Evolutionary conservation across 2,888 invertebrate genomes (phyloP), one percentile per base, ranked within the genome.

Genomic region (Polymixis lichenea): DNA sequence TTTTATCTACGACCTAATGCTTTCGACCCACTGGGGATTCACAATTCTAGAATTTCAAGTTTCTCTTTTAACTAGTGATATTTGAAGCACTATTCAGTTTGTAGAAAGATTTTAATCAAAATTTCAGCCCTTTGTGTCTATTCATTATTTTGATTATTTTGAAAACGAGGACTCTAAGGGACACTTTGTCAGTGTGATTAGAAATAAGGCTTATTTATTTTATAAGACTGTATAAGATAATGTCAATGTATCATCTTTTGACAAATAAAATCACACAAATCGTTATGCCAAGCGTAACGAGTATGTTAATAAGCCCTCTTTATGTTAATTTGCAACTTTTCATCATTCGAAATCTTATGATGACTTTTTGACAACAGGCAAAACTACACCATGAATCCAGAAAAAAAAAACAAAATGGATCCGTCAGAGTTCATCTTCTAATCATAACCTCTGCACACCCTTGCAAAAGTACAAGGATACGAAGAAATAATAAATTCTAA

Each of bases 31-130:
- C 49, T 69, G 56, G 65, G 67, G 25, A 66, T 72, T 62, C 46
- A 80, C 72, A 79, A 72, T 73, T 69, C 60, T 61, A 53, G 61
- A 82, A 76, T 77, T 77, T 71, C 72, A 76, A 86, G 68, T 38
- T 38, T 55, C 65, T 81, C 60, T 75, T 79, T 61, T 81, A 70
- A 66, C 32, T 77, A 72, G 67, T 74, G 58, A 75, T 65, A 73
- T 75, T 77, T 81, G 75, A 81, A 76, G 71, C 38, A 74, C 56
- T 77, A 70, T 78, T 80, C 58, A 77, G 62, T 56, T 67, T 17
- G 49, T 60, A 53, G 49, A 66, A 76, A 65, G 22, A 76, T 65
- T 76, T 72, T 51, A 58, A 69, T 75, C 46, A 75, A 69, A 80
- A 38, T 43, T 32, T 67, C 32, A 51, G 60, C 22, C 19, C 49